Conservation (phyloP, 1,140 invertebrate genomes). For the Drosophila parvula region DNA sequence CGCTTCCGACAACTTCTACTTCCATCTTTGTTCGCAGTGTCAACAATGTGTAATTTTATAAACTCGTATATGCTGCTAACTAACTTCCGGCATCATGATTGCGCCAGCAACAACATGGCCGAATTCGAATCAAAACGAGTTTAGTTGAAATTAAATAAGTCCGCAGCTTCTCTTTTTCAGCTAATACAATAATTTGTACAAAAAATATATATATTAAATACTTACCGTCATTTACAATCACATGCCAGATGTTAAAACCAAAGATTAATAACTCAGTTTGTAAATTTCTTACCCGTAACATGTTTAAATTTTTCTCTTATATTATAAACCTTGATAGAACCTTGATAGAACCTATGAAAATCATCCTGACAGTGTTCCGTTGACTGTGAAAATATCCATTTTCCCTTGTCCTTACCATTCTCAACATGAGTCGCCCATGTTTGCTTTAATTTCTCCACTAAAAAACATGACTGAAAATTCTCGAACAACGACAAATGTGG, state of each 20-base stretch:
- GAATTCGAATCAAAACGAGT: not conserved
- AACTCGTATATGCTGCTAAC: conserved; percentile 50
- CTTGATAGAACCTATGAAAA: not conserved
- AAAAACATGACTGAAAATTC: conserved; percentile 47
- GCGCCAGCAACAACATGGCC: conserved; percentile 17
- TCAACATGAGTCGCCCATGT: conserved; percentile 32
- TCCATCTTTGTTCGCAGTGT: conserved; percentile 34
- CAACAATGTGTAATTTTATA: conserved; percentile 57
- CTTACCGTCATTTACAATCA: no score
- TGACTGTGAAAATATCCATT: conserved; percentile 23
- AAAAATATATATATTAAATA: no score
- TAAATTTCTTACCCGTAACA: no score
- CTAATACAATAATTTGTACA: no score
- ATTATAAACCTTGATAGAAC: not conserved
- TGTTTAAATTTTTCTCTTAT: not conserved
- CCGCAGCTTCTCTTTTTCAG: no score
- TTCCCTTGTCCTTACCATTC: not conserved
- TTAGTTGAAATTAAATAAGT: not conserved
- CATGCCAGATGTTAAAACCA: no score
- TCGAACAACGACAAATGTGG: conserved; percentile 23
- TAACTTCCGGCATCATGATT: conserved; percentile 52
- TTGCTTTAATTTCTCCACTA: conserved; percentile 45
- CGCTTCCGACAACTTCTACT: conserved; percentile 34
- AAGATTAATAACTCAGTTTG: no score
- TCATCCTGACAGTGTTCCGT: conserved; percentile 11